Conservation (phyloP, 2,113 vertebrate species). For the Heptranchias perlo region DNA sequence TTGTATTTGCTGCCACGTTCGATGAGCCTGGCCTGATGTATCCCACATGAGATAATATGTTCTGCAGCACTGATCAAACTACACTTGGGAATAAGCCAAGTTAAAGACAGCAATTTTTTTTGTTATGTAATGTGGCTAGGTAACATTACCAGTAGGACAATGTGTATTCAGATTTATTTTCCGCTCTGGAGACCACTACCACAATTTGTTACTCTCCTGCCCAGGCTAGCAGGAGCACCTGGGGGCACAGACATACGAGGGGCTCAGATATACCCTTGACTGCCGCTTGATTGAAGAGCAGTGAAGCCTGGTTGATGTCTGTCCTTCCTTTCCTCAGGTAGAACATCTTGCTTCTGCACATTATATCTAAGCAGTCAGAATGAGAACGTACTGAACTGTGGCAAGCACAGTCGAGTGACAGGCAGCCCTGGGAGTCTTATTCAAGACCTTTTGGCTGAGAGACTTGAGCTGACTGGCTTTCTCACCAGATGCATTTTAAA, state of each 20-base stretch:
- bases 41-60: constrained; percentile 24
- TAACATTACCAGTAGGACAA: neutral
- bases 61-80: neutral
- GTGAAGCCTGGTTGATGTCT: neutral
- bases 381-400: neutral
- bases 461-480: neutral
- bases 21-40: neutral
- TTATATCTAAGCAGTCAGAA: neutral
- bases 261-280: neutral
- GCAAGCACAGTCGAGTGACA: neutral
- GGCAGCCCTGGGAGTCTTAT: neutral
- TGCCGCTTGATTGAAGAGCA: neutral
- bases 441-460: neutral
- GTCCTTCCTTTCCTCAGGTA: neutral
- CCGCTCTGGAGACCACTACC: neutral
- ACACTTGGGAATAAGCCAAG: neutral
- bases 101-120: neutral
- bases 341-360: neutral
- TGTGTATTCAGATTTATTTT: neutral
- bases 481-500: constrained; percentile 20
- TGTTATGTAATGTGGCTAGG: neutral
- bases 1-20: neutral
- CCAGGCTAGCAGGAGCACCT: neutral
- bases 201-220: neutral
- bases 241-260: neutral